A percentile compares a stretch with the other conserved stretches of the same genome.
phyloP scores from a whole-genome alignment of 2,888 invertebrate genomes.

The Nemurella pictetii region DNA sequence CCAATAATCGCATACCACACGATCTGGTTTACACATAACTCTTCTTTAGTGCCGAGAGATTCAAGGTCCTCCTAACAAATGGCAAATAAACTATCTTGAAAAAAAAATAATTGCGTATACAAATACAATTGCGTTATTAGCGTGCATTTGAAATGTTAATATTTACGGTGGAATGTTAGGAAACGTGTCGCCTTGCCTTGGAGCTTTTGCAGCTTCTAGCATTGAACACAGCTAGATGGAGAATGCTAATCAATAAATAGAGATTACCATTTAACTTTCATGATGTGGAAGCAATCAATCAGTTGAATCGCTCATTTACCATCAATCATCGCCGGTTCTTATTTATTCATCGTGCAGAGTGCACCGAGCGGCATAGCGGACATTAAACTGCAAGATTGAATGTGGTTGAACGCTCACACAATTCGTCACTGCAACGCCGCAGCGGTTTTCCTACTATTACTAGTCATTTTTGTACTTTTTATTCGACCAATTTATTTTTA shows the following conservation, averaged over 20 bases:
- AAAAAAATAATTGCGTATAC: not conserved
- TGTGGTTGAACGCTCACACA: too few relatives aligned
- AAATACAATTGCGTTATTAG: not conserved
- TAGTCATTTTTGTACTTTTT: too few relatives aligned
- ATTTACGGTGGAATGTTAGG: not conserved
- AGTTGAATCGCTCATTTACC: not conserved
- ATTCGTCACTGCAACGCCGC: too few relatives aligned
- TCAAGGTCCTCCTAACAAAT: not conserved
- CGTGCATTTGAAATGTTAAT: not conserved
- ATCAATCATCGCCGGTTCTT: not conserved
- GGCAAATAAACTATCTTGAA: not conserved
- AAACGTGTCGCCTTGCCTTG: not conserved
- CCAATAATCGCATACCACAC: not conserved
- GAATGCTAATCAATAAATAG: not conserved
- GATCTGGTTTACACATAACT: not conserved
- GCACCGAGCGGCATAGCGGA: not conserved
- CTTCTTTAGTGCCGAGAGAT: not conserved
- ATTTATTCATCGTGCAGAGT: not conserved
- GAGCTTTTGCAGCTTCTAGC: not conserved
- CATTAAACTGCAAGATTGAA: too few relatives aligned
- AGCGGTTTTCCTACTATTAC: too few relatives aligned
- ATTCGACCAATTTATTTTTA: too few relatives aligned
- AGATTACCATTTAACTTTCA: not conserved
- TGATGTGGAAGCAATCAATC: not conserved
- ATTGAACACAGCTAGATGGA: not conserved